These are phyloP conservation scores for Crematogaster levior DNA, from an alignment of 2,888 invertebrate species.

Conservation along the genomic window DNA sequence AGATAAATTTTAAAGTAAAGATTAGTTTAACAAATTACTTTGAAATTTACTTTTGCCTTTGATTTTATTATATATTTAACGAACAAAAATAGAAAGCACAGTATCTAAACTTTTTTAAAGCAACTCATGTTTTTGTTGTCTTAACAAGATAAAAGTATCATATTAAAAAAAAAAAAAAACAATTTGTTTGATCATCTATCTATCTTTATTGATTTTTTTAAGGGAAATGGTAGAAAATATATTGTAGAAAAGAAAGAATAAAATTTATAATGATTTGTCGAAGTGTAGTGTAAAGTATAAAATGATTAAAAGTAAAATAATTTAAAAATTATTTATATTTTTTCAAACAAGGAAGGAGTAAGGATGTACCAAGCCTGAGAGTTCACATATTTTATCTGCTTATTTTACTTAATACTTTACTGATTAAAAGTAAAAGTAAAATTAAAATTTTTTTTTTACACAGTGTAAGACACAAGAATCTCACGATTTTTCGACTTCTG, in stretches of 20 bases:
- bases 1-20: background rate
- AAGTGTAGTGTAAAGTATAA: background rate
- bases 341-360: no score
- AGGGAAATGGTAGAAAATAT: background rate
- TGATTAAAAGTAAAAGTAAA: background rate
- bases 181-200: background rate
- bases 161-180: no score
- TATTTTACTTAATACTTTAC: background rate
- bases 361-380: no score
- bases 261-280: background rate
- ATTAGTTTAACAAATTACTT: background rate
- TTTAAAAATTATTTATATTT: slow-evolving; percentile 3
- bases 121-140: background rate
- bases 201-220: background rate
- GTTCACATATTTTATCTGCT: background rate
- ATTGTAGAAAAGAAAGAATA: no score
- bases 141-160: background rate
- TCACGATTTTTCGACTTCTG: background rate
- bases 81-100: background rate
- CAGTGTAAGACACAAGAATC: background rate
- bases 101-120: slow-evolving; percentile 1
- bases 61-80: slow-evolving; percentile 20
- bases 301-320: background rate
- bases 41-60: background rate
- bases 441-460: background rate